Conservation (phyloP, 2,113 vertebrate genomes). For the Gallinago undulata region DNA sequence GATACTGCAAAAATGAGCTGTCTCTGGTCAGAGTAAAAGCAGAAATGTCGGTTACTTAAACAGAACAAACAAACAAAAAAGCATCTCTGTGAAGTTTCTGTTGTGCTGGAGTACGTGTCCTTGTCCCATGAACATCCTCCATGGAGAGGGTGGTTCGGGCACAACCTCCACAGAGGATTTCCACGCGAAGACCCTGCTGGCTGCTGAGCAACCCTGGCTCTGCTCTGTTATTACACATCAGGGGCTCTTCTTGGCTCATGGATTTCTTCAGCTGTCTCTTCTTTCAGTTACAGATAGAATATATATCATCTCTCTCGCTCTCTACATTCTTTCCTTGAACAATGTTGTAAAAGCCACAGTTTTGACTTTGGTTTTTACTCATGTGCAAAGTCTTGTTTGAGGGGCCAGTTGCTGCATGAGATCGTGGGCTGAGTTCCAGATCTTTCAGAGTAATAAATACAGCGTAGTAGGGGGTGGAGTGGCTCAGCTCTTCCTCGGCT, state of each 20-base stretch:
- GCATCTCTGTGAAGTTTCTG: neutral
- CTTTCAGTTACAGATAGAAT: neutral
- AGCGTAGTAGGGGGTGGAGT: neutral
- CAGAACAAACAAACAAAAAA: neutral
- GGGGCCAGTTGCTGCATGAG: neutral
- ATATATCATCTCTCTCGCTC: neutral
- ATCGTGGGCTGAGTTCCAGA: neutral
- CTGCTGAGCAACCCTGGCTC: neutral
- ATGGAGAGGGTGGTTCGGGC: neutral
- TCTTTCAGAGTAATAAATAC: neutral
- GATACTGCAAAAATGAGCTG: neutral
- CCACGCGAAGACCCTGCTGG: neutral
- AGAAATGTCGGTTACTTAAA: neutral
- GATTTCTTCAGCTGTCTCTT: neutral
- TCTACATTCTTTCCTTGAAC: neutral
- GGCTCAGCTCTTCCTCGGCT: neutral
- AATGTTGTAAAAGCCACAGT: neutral
- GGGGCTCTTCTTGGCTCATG: neutral
- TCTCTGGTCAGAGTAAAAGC: neutral
- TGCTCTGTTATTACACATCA: neutral
- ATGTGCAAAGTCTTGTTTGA: neutral
- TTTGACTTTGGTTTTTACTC: neutral
- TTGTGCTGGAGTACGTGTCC: neutral
- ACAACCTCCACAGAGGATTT: neutral
- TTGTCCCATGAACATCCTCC: neutral